phyloP scores from a whole-genome alignment of 2,797 vertebrate species.

The Melanotaenia parkinsoni region DNA sequence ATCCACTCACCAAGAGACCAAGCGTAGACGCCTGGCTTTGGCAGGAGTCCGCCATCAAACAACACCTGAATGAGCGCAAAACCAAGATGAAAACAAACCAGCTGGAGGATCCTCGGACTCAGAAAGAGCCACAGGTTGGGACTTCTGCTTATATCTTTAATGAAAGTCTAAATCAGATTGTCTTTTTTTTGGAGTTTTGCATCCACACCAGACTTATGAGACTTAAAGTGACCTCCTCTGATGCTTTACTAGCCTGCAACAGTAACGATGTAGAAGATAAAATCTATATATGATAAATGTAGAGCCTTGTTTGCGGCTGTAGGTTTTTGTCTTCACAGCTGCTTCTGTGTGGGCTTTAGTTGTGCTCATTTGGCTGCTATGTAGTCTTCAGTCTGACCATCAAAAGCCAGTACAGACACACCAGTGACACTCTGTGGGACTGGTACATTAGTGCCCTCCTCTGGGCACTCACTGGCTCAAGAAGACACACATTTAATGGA shows the following conservation, averaged over 20 bases:
- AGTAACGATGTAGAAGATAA: neutral
- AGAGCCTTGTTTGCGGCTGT: neutral
- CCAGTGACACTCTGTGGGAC: constrained; percentile 28
- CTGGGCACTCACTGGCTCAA: constrained; percentile 58
- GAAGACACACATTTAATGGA: neutral
- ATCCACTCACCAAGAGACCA: constrained; percentile 62
- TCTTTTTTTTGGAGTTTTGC: neutral
- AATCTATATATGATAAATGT: neutral
- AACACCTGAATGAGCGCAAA: constrained; percentile 58
- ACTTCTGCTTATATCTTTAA: neutral
- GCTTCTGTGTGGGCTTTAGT: neutral
- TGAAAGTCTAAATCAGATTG: neutral
- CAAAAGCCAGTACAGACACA: constrained; percentile 22
- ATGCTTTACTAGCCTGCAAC: neutral
- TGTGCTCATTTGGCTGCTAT: neutral
- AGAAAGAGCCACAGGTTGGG: constrained; percentile 71
- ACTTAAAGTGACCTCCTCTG: constrained; percentile 5
- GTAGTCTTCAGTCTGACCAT: constrained; percentile 1
- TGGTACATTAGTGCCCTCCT: constrained; percentile 79
- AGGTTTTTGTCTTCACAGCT: neutral
- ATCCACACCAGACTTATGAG: neutral
- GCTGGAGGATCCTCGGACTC: constrained; percentile 57
- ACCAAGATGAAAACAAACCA: constrained; percentile 71
- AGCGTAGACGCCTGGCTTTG: constrained; percentile 46
- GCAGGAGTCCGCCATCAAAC: constrained; percentile 60